Conservation (phyloP, 2,888 invertebrate species). For the Hirtodrosophila trivittata region DNA sequence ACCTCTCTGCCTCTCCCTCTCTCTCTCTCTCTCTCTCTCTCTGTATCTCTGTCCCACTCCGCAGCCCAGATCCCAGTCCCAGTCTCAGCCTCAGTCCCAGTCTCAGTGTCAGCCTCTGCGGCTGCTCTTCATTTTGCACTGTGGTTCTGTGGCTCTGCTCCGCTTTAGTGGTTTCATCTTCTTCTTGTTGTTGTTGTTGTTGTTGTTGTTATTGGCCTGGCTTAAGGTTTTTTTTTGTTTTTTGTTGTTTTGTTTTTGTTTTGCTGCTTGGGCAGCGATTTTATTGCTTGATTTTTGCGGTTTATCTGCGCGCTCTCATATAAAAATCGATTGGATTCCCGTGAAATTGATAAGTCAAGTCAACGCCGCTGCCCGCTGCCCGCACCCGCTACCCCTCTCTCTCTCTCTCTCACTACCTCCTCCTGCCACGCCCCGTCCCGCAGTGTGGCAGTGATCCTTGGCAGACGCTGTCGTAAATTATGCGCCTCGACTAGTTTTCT, state of each 20-base stretch:
- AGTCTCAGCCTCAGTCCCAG: slow-evolving; percentile 4
- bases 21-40: slow-evolving; percentile 11
- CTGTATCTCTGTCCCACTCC: slow-evolving; percentile 1
- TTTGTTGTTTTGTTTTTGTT: slow-evolving; percentile 17
- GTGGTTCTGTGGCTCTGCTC: slow-evolving; percentile 18
- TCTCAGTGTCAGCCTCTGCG: slow-evolving; percentile 23
- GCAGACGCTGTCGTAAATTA: slow-evolving; percentile 75
- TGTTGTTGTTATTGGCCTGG: slow-evolving; percentile 27
- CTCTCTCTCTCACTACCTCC: no score
- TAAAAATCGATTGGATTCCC: slow-evolving; percentile 82
- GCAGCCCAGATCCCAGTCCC: slow-evolving; percentile 22
- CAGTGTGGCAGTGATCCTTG: slow-evolving; percentile 32
- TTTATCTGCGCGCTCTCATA: slow-evolving; percentile 80
- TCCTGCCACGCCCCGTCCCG: background rate
- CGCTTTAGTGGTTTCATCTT: slow-evolving; percentile 28
- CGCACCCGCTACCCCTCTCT: background rate
- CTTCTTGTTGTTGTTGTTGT: slow-evolving; percentile 21
- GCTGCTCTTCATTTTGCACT: slow-evolving; percentile 64
- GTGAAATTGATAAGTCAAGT: slow-evolving; percentile 82
- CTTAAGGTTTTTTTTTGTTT: slow-evolving; percentile 36
- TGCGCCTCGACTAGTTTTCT: slow-evolving; percentile 81
- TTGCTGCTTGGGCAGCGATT: slow-evolving; percentile 58
- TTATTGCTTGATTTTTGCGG: slow-evolving; percentile 81
- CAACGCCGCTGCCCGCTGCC: slow-evolving; percentile 59
- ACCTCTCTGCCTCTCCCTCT: slow-evolving; percentile 51